A percentile compares a stretch with the other conserved stretches of the same genome.
Conservation (phyloP, 2,888 invertebrate species). For the Apeira syringaria region DNA sequence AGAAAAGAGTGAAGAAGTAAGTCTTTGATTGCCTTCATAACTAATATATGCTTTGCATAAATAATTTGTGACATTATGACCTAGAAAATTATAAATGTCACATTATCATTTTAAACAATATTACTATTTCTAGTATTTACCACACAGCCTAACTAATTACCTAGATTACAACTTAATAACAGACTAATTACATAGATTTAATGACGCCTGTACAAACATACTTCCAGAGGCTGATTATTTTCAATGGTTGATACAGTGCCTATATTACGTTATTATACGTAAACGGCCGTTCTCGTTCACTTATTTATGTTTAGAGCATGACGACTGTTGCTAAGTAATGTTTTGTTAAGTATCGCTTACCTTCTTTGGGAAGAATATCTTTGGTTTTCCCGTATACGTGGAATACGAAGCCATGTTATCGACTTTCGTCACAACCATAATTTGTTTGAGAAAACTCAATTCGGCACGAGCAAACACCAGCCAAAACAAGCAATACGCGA, state of each 20-base stretch:
- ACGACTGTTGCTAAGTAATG: slow-evolving; percentile 21
- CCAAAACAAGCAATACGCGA: slow-evolving; percentile 49
- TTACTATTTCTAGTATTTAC: neutral
- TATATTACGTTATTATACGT: slow-evolving; percentile 1
- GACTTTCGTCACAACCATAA: slow-evolving; percentile 80
- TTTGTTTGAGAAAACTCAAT: slow-evolving; percentile 66
- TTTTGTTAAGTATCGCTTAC: slow-evolving; percentile 47
- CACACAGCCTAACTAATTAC: slow-evolving; percentile 7
- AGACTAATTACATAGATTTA: slow-evolving; percentile 7
- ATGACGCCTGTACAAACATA: slow-evolving; percentile 13
- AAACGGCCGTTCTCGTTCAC: slow-evolving; percentile 12
- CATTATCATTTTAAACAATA: no score
- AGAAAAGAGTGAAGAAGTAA: no score
- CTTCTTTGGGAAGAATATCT: slow-evolving; percentile 81
- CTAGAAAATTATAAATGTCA: no score
- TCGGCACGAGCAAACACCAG: slow-evolving; percentile 61
- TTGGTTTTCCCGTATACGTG: slow-evolving; percentile 79
- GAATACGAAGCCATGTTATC: slow-evolving; percentile 80
- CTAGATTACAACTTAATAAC: slow-evolving; percentile 8
- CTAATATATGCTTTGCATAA: no score
- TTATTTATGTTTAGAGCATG: slow-evolving; percentile 11
- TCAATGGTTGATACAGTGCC: slow-evolving; percentile 1
- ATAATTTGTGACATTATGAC: no score
- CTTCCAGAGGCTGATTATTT: slow-evolving; percentile 9
- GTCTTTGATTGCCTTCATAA: no score